Evolutionary conservation across 2,888 invertebrate genomes (phyloP).

Genomic region (Sacculina carcini): DNA sequence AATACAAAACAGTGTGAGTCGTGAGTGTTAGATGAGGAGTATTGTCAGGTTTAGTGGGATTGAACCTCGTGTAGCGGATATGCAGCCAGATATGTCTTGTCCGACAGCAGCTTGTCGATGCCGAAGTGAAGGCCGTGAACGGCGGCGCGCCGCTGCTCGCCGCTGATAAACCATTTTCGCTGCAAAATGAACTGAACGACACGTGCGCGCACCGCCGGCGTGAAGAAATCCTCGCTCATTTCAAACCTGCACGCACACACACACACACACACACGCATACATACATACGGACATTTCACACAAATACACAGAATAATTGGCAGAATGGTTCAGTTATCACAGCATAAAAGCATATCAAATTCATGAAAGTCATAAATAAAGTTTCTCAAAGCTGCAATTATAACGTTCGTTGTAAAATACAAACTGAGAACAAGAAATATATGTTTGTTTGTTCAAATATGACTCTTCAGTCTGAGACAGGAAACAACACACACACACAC

Average conservation of each 20-base stretch:
- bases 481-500: not conserved
- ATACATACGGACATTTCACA: not conserved
- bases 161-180: constrained; percentile 41
- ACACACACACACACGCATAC: constrained; percentile 3
- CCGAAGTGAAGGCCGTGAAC: constrained; percentile 46
- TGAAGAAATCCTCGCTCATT: constrained; percentile 54
- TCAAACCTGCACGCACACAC: constrained; percentile 37
- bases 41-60: constrained; percentile 11
- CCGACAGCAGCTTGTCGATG: constrained; percentile 41
- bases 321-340: no score
- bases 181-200: constrained; percentile 80
- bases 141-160: constrained; percentile 19
- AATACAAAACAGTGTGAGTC: no score
- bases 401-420: no score
- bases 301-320: not conserved
- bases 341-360: no score
- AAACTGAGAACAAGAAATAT: not conserved
- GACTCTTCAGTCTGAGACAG: not conserved
- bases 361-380: no score
- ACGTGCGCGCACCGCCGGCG: constrained; percentile 52
- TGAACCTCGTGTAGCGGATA: constrained; percentile 70
- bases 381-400: no score
- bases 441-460: not conserved
- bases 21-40: not conserved
- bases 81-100: constrained; percentile 45